Conservation (phyloP, 2,888 invertebrate species). For the Ectobius pallidus region DNA sequence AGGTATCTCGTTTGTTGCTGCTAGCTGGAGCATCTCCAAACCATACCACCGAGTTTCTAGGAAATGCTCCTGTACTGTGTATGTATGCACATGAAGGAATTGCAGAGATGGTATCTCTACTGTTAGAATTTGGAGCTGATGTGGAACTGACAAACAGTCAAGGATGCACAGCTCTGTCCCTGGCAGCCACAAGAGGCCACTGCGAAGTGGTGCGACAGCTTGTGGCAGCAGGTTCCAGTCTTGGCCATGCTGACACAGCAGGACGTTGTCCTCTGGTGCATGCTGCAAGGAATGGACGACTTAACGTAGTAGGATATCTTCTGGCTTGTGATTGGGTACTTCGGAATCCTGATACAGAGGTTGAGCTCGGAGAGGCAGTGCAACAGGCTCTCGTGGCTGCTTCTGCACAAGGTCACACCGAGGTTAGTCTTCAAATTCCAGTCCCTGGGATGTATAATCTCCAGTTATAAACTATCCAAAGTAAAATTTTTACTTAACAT, state of each 20-base stretch:
- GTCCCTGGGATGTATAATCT: too few relatives aligned
- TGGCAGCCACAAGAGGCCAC: constrained; percentile 88
- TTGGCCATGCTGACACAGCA: constrained; percentile 80
- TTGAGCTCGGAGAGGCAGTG: constrained; percentile 76
- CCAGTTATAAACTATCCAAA: too few relatives aligned
- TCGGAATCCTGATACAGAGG: constrained; percentile 57
- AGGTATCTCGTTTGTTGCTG: constrained; percentile 86
- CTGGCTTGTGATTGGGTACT: constrained; percentile 84
- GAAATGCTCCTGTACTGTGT: constrained; percentile 83
- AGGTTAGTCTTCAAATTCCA: constrained; percentile 57
- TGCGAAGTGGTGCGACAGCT: constrained; percentile 80
- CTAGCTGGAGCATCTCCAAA: constrained; percentile 90
- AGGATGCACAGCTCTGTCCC: constrained; percentile 85
- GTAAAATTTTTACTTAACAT: too few relatives aligned
- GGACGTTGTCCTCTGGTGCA: constrained; percentile 88
- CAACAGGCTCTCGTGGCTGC: constrained; percentile 90
- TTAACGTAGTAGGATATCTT: constrained; percentile 86
- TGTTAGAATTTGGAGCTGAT: constrained; percentile 92
- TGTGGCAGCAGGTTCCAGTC: constrained; percentile 69
- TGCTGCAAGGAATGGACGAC: constrained; percentile 85
- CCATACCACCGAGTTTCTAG: constrained; percentile 78
- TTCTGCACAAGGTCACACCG: constrained; percentile 83
- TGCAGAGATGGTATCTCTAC: constrained; percentile 84
- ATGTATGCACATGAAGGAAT: constrained; percentile 93
- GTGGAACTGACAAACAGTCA: constrained; percentile 84